A percentile compares a stretch with the other conserved stretches of the same genome.
Conservation (phyloP, 2,113 vertebrate genomes). For the Kryptolebias marmoratus region DNA sequence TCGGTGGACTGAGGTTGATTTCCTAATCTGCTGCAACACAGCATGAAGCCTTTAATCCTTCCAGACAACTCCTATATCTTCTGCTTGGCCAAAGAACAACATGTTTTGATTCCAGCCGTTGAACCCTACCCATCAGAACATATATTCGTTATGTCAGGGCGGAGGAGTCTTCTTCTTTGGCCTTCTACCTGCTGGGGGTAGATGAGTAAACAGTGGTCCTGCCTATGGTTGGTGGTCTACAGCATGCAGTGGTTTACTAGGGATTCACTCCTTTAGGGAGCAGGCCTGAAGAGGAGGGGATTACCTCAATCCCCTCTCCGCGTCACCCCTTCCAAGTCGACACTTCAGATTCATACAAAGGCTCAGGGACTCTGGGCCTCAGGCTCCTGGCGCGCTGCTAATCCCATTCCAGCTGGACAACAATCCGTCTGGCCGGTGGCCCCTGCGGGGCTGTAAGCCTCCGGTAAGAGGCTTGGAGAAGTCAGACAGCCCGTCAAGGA, state of each 20-base stretch:
- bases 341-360: conserved; percentile 79
- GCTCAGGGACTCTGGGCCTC: conserved; percentile 71
- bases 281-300: conserved; percentile 69
- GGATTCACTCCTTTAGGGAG: conserved; percentile 59
- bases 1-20: conserved; percentile 15
- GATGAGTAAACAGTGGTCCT: conserved; percentile 53
- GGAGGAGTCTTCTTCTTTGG: conserved; percentile 16
- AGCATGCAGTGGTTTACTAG: conserved; percentile 50
- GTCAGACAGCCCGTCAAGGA: conserved; percentile 82
- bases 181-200: conserved; percentile 59
- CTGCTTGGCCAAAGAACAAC: conserved; percentile 28
- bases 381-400: conserved; percentile 70
- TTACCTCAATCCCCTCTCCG: conserved; percentile 77
- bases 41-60: conserved; percentile 54
- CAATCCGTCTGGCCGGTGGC: conserved; percentile 79
- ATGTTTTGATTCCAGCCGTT: conserved; percentile 55
- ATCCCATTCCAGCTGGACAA: conserved; percentile 81
- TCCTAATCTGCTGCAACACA: conserved; percentile 37
- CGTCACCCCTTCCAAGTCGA: conserved; percentile 73
- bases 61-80: conserved; percentile 39
- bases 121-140: conserved; percentile 27
- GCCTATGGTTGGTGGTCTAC: conserved; percentile 61
- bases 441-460: conserved; percentile 73
- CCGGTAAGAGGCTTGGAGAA: conserved; percentile 81
- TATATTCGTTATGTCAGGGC: conserved; percentile 17